phyloP scores from a whole-genome alignment of 2,113 vertebrate genomes.

The Callipepla squamata region DNA sequence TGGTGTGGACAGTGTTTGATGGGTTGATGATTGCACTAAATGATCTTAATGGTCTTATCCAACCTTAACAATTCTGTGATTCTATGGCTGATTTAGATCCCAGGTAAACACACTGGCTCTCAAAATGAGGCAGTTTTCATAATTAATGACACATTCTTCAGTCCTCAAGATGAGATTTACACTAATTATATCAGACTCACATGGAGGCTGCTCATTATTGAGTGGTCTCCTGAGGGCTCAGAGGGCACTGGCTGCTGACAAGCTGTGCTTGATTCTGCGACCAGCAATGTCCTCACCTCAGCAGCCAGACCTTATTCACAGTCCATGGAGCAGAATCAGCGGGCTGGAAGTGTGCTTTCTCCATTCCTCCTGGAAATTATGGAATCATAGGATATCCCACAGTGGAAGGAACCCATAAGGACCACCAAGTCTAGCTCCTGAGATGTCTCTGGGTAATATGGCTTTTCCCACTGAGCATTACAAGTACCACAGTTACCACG shows the following conservation, averaged over 20 bases:
- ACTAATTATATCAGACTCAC: background rate
- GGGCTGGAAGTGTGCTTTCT: background rate
- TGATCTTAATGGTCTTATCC: too few species aligned
- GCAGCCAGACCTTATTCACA: background rate
- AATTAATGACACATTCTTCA: background rate
- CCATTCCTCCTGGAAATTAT: background rate
- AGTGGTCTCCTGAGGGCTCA: background rate
- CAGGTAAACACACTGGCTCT: accelerated
- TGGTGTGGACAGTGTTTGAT: background rate
- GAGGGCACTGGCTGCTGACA: background rate
- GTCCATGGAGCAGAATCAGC: background rate
- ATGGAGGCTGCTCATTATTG: background rate
- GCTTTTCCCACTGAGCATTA: background rate
- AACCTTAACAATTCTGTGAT: too few species aligned
- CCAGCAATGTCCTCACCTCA: background rate
- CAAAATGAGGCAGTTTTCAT: background rate
- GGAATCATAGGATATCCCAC: too few species aligned
- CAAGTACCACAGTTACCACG: background rate
- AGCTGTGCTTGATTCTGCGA: background rate
- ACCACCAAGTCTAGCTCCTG: too few species aligned
- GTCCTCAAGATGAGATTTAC: background rate
- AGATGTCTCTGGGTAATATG: background rate
- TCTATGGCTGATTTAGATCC: background rate
- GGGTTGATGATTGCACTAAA: too few species aligned
- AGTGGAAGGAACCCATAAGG: too few species aligned